Conservation (phyloP, 1,140 invertebrate genomes). For the Neoseiulus cucumeris region DNA sequence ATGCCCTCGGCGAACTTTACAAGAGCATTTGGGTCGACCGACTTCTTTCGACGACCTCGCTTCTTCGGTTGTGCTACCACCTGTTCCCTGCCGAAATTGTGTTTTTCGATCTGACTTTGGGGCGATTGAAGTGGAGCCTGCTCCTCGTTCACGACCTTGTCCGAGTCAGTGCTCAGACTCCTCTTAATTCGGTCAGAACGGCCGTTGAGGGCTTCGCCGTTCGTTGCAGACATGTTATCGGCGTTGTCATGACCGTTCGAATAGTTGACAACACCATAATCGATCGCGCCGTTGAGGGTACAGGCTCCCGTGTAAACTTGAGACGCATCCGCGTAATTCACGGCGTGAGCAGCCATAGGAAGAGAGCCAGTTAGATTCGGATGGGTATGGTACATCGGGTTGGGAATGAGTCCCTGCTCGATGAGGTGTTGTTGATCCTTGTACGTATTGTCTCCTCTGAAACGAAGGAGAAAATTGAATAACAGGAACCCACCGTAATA, state of each 20-base stretch:
- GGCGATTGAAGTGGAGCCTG: too few relatives aligned
- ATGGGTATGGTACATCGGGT: conserved; percentile 26
- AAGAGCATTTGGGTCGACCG: conserved; percentile 1
- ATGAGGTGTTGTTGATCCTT: conserved; percentile 24
- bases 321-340: too few relatives aligned
- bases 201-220: not conserved
- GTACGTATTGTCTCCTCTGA: not conserved
- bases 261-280: not conserved
- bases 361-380: not conserved
- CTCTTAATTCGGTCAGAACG: too few relatives aligned
- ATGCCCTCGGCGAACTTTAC: not conserved
- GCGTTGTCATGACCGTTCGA: not conserved
- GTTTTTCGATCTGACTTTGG: too few relatives aligned
- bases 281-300: not conserved
- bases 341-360: too few relatives aligned
- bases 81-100: too few relatives aligned
- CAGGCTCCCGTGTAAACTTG: not conserved
- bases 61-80: conserved; percentile 15
- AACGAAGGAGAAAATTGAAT: not conserved
- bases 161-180: too few relatives aligned
- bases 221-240: not conserved
- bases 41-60: not conserved
- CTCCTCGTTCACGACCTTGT: too few relatives aligned
- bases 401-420: conserved; percentile 31
- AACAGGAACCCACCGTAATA: not conserved